Evolutionary conservation across 53 echinoderm and acorn worm genomes (phyloP), one percentile per base, ranked within the genome.

Genomic region (Astropecten irregularis): DNA sequence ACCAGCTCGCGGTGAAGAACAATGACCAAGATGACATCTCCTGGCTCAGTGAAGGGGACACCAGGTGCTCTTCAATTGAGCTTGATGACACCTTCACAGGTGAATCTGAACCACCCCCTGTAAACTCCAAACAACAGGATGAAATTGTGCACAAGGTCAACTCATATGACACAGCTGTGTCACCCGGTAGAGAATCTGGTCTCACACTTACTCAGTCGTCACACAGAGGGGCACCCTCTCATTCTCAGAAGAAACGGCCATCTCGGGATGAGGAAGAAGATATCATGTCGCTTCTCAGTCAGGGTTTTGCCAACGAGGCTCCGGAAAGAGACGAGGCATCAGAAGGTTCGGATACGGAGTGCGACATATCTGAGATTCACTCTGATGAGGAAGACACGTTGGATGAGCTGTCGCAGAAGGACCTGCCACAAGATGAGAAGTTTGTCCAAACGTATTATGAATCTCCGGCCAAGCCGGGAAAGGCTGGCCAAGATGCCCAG

Each of bases 381-480:
- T 21, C 31, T 26, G 71, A 71, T 20, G 71, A 71, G 16, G 19
- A 3, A 34, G 50, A 71, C 27, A 35, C 27, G 31, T 46, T 61
- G 10, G 79, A 79, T 33, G 62, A 61, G 36, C 27, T 79, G 16
- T 64, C 64, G 15, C 30, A 23, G 61, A 31, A 31, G 61, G 66
- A 68, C 25, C 16, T 42, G 36, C 42, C 42, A 27, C 8, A 46
- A 9, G 79, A 79, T 21, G 63, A 42, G n/a, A 60, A 44, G 27
- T 79, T 62, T 48, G 62, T 79, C 29, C 79, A 79, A 31, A 79
- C 79, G 2, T 79, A 47, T 49, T 79, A 79, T 18, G 48, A 79
- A 4, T 79, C 79, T 14, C 79, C 62, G 9, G 79, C 62, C 3
- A 79, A 79, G 79, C n/a, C 62, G 25, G 77, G 74, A 21, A 53